Percentiles rank a stretch among this genome's conserved stretches.
These are phyloP conservation scores for Drosophila ironensis DNA, from an alignment of 1,140 invertebrate species.

Conservation along the genomic window DNA sequence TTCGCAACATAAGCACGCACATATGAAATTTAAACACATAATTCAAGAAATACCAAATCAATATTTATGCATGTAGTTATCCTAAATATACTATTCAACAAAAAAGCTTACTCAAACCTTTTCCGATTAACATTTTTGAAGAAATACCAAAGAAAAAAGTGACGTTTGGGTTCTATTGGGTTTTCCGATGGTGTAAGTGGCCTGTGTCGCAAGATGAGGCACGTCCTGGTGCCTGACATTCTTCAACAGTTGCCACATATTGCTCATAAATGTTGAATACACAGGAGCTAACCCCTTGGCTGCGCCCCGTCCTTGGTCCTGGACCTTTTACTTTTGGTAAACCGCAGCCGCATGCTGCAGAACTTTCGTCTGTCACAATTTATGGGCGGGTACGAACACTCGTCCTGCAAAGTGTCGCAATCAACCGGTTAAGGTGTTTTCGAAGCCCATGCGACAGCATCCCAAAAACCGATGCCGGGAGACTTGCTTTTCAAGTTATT, in stretches of 20 bases:
- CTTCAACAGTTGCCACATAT: constrained; percentile 71
- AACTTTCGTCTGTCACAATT: constrained; percentile 66
- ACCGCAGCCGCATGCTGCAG: constrained; percentile 62
- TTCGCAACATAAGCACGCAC: not conserved
- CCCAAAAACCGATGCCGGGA: constrained; percentile 1
- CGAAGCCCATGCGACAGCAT: not conserved
- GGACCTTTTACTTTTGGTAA: constrained; percentile 18
- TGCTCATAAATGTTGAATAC: constrained; percentile 74
- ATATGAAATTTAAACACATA: too few species aligned
- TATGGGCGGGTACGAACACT: constrained; percentile 26
- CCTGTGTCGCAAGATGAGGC: constrained; percentile 1
- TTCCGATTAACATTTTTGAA: too few species aligned
- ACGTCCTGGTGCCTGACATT: constrained; percentile 48
- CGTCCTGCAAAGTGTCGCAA: constrained; percentile 41
- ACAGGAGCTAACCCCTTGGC: not conserved
- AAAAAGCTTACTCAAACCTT: too few species aligned
- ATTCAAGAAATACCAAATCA: too few species aligned
- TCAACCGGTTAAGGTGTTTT: constrained; percentile 58
- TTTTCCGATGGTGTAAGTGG: not conserved
- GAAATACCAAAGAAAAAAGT: too few species aligned
- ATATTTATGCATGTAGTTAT: too few species aligned
- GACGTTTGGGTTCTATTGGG: not conserved
- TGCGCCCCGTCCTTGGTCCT: not conserved
- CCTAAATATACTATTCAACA: too few species aligned
- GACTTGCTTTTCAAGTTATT: constrained; percentile 59